Evolutionary conservation across 2,797 vertebrate genomes (phyloP).

Genomic region (Podargus strigoides): DNA sequence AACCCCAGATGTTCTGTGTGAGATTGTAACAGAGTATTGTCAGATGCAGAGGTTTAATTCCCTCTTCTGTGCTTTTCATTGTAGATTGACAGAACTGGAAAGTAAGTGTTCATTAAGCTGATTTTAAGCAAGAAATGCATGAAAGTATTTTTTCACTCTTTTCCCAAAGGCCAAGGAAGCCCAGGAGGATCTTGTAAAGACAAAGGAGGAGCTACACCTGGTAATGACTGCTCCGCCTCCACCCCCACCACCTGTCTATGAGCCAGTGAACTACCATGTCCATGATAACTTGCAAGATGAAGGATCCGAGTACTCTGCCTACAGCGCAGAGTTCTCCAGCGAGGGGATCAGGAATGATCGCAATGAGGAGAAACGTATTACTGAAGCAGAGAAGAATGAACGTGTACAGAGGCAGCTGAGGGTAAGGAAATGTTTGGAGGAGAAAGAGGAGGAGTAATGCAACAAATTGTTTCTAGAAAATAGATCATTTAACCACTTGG

Average conservation of each 20-base stretch:
- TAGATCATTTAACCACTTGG: neutral
- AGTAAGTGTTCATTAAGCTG: neutral
- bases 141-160: neutral
- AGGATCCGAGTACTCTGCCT: conserved; percentile 78
- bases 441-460: neutral
- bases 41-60: neutral
- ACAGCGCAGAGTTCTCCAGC: conserved; percentile 85
- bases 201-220: conserved; percentile 87
- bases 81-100: neutral
- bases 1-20: neutral
- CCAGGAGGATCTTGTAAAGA: conserved; percentile 87
- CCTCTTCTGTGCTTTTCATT: neutral
- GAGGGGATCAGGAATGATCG: conserved; percentile 86
- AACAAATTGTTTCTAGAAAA: neutral
- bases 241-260: conserved; percentile 76
- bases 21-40: neutral
- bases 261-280: conserved; percentile 78
- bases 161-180: conserved; percentile 82
- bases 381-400: conserved; percentile 92
- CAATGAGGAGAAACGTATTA: conserved; percentile 86
- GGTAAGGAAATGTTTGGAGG: conserved; percentile 72
- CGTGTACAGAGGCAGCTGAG: conserved; percentile 88
- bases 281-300: conserved; percentile 81
- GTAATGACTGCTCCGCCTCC: conserved; percentile 82
- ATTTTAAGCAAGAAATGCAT: neutral